Percentiles rank a stretch among this genome's conserved stretches.
phyloP scores from a whole-genome alignment of 2,113 vertebrate species.

The Ptilonorhynchus violaceus region DNA sequence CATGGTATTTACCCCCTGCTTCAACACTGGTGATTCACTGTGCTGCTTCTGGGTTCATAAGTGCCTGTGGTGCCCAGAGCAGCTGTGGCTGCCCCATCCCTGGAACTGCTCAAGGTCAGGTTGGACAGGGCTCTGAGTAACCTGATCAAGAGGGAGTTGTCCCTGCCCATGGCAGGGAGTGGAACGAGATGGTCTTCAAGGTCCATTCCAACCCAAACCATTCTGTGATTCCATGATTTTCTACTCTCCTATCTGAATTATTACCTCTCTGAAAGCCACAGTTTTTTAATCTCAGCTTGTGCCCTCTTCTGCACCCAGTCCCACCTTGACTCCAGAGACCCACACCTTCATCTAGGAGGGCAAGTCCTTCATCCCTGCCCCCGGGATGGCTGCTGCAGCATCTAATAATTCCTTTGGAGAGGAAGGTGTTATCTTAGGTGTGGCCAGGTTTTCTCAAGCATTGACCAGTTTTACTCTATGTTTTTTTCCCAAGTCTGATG shows the following conservation, averaged over 20 bases:
- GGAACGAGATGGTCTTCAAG: neutral
- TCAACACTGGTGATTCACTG: neutral
- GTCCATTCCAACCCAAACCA: neutral
- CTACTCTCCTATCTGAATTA: neutral
- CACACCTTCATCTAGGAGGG: neutral
- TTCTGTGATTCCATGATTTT: neutral
- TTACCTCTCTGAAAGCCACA: neutral
- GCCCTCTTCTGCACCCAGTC: neutral
- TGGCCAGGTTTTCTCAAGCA: neutral
- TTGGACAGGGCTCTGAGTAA: neutral
- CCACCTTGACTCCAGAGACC: neutral
- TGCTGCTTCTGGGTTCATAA: neutral
- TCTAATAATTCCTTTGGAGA: neutral
- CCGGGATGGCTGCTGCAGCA: neutral
- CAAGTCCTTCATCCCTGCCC: neutral
- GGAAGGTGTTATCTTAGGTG: neutral
- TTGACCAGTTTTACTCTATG: neutral
- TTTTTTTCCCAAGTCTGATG: neutral
- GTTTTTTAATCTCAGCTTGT: neutral
- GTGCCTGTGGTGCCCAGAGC: neutral
- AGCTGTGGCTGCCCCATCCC: neutral
- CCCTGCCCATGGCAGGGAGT: neutral
- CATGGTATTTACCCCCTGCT: fast-evolving
- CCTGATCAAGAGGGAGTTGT: neutral
- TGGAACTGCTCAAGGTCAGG: neutral